These are phyloP conservation scores for Oligia fasciuncula DNA, from an alignment of 2,888 invertebrate species.

Conservation along the genomic window DNA sequence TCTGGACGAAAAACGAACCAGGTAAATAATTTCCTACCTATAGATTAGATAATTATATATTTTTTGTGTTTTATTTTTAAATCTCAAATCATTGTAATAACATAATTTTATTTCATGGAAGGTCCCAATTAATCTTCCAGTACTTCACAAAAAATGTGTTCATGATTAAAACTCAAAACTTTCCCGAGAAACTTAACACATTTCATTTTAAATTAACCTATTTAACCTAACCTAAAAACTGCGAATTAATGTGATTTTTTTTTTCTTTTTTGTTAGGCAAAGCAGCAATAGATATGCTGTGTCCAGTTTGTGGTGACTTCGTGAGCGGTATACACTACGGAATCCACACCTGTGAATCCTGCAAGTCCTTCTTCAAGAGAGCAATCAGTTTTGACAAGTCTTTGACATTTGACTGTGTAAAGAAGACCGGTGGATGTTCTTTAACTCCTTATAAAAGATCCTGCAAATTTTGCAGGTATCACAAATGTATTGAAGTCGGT, in stretches of 20 bases:
- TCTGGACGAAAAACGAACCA: background rate
- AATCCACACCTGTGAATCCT: conserved; percentile 74
- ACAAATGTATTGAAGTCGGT: conserved; percentile 72
- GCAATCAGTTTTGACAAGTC: conserved; percentile 59
- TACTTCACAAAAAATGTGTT: background rate
- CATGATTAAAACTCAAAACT: background rate
- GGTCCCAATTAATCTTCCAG: background rate
- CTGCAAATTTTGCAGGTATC: conserved; percentile 72
- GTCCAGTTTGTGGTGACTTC: conserved; percentile 73
- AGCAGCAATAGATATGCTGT: conserved; percentile 28
- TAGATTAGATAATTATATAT: background rate
- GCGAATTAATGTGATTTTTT: background rate
- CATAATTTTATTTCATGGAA: background rate
- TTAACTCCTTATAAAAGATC: conserved; percentile 51
- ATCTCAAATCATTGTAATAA: background rate
- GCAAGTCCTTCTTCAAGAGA: conserved; percentile 78
- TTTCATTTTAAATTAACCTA: background rate
- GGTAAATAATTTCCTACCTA: background rate
- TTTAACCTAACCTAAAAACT: background rate
- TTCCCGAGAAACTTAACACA: background rate
- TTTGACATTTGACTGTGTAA: conserved; percentile 53
- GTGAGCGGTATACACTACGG: conserved; percentile 76
- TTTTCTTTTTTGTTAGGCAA: conserved; percentile 12
- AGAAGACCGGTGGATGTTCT: conserved; percentile 39
- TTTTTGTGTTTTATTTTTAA: background rate